Evolutionary conservation across 2,113 vertebrate genomes (phyloP).

Genomic region (Ahaetulla prasina): DNA sequence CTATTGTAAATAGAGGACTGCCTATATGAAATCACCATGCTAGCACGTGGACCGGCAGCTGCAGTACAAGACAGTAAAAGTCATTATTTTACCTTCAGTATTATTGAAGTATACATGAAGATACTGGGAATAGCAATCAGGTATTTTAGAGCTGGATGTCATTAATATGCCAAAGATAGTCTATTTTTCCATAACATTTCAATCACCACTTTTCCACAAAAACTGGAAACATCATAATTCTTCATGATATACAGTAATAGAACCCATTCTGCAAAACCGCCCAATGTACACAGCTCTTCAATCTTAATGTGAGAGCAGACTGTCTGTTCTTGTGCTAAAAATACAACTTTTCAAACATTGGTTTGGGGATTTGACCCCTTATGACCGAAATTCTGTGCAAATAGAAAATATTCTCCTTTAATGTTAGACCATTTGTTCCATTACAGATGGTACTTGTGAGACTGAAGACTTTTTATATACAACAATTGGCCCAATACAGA

Average conservation of each 20-base stretch:
- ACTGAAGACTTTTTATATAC: neutral
- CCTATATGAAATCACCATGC: neutral
- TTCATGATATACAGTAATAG: neutral
- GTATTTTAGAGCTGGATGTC: neutral
- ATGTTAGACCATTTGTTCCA: neutral
- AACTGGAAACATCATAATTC: neutral
- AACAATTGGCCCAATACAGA: neutral
- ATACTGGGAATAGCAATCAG: neutral
- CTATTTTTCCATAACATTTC: neutral
- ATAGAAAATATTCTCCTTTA: neutral
- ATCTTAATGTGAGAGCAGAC: neutral
- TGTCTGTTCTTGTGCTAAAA: neutral
- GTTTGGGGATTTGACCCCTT: neutral
- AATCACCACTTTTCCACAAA: neutral
- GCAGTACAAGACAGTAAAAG: neutral
- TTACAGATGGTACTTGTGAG: neutral
- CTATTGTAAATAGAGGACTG: neutral
- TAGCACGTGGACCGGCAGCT: neutral
- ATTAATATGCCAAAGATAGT: neutral
- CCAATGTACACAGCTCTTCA: neutral
- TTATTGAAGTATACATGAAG: neutral
- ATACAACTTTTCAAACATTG: neutral
- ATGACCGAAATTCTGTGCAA: neutral
- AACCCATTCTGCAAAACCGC: neutral
- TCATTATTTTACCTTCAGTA: neutral